phyloP scores from a whole-genome alignment of 64 coral and sea anemone species.

The Astreopora myriophthalma region DNA sequence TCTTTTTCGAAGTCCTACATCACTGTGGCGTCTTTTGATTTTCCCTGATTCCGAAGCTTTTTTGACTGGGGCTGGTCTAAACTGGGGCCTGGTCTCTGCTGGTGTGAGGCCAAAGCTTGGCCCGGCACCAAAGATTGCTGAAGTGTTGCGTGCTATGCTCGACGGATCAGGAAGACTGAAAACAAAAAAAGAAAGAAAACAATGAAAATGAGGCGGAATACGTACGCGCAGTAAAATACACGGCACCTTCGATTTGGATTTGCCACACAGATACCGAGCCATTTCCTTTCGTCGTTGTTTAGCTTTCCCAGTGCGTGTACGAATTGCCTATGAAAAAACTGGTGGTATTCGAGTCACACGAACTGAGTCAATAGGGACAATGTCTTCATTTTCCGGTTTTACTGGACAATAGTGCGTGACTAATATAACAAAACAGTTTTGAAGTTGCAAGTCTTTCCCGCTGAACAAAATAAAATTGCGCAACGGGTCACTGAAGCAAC shows the following conservation, averaged over 20 bases:
- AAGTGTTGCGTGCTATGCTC: conserved; percentile 38
- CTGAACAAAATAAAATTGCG: not conserved
- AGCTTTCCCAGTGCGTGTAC: too few species aligned
- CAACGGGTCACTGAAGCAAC: not conserved
- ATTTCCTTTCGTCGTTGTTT: too few species aligned
- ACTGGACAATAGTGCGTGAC: too few species aligned
- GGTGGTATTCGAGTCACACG: too few species aligned
- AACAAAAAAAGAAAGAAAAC: not conserved
- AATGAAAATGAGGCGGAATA: not conserved
- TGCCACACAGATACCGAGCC: not conserved
- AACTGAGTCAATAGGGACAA: too few species aligned
- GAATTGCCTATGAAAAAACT: too few species aligned
- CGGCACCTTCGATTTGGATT: not conserved
- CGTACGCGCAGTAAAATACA: not conserved
- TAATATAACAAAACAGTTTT: too few species aligned
- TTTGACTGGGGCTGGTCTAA: conserved; percentile 21
- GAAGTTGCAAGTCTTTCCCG: not conserved
- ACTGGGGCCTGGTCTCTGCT: conserved; percentile 21
- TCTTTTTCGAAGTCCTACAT: conserved; percentile 60
- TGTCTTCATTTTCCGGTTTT: too few species aligned
- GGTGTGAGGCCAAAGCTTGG: conserved; percentile 48
- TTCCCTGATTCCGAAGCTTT: conserved; percentile 24
- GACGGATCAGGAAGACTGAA: conserved; percentile 53
- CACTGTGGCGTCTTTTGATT: conserved; percentile 52
- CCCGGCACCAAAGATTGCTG: conserved; percentile 70